Evolutionary conservation across 2,888 invertebrate species (phyloP).

Genomic region (Chrysina gloriosa): DNA sequence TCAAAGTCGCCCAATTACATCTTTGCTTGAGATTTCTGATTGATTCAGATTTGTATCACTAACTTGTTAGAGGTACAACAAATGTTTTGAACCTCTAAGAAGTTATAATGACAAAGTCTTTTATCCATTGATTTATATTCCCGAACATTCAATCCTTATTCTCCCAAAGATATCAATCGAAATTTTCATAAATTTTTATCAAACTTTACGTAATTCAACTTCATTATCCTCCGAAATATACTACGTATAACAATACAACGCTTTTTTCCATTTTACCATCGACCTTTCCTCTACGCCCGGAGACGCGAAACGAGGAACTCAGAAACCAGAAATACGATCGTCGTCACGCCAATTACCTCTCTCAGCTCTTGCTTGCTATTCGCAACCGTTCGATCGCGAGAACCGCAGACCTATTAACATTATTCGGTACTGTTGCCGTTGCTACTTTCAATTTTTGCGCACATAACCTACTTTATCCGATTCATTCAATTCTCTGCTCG

Average conservation of each 20-base stretch:
- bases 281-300: conserved; percentile 3
- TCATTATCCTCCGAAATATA: not conserved
- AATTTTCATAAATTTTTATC: not conserved
- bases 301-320: conserved; percentile 27
- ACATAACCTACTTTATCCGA: conserved; percentile 46
- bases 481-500: conserved; percentile 43
- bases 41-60: too few species aligned
- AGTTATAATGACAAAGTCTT: too few species aligned
- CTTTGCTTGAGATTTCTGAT: too few species aligned
- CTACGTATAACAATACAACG: not conserved
- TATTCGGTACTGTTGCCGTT: conserved; percentile 44
- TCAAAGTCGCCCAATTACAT: too few species aligned
- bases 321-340: conserved; percentile 26
- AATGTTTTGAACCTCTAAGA: too few species aligned
- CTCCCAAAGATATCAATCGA: too few species aligned
- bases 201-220: too few species aligned
- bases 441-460: conserved; percentile 50
- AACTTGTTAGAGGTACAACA: too few species aligned
- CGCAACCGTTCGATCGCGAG: conserved; percentile 23
- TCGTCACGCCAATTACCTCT: conserved; percentile 26
- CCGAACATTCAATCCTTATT: too few species aligned
- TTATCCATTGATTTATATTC: too few species aligned
- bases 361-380: conserved; percentile 32
- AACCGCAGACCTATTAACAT: conserved; percentile 49
- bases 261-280: not conserved